Evolutionary conservation across 2,888 invertebrate genomes (phyloP), one percentile per base, ranked within the genome.

Genomic region (Eutolmus rufibarbis): DNA sequence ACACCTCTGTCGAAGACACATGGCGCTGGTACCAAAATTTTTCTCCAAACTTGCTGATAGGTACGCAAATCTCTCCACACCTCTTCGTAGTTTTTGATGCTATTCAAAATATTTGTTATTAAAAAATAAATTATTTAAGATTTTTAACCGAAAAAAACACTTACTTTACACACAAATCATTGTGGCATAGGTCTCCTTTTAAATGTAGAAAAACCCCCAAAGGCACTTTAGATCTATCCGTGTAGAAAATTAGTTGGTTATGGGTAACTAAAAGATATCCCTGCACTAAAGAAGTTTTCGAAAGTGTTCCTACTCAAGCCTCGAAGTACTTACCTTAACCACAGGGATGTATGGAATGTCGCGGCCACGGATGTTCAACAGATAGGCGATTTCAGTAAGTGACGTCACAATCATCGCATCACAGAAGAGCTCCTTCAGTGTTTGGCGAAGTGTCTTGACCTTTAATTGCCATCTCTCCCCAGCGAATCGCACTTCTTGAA

Each of bases 301-400:
- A 86, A 78, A 78, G 77, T 86, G 86, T 87, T 86, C 87, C 51
- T 37, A 78, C 66, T 78, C 51, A 85, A 85, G 43, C 14, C 74
- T 9, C 8, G 28, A 43, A 37, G 31, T 43, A 74, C 40, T 87
- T 66, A 96, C 95, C 90, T 96, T 95, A 9, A 97, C 93, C 23
- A 97, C 95, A 0, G 98, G 97, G 0, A 96, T 96, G 91, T 95
- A 96, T 0, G 96, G 96, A 89, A 97, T 94, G 93, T 98, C 98
- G 87, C 95, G 93, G 0, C 97, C 98, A n/a, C 98, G 94, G 23
- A 98, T 95, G 91, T 98, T 98, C 51, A 98, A 93, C 46, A 98
- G 92, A 96, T 98, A 98, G 0, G 97, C 97, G 76, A 96, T 95
- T 92, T 98, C 98, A 90, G 98, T 97, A 86, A 98, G 92, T 0